Evolutionary conservation across 2,797 vertebrate genomes (phyloP), one percentile per base, ranked within the genome.

Genomic region (Fistularia commersonii): DNA sequence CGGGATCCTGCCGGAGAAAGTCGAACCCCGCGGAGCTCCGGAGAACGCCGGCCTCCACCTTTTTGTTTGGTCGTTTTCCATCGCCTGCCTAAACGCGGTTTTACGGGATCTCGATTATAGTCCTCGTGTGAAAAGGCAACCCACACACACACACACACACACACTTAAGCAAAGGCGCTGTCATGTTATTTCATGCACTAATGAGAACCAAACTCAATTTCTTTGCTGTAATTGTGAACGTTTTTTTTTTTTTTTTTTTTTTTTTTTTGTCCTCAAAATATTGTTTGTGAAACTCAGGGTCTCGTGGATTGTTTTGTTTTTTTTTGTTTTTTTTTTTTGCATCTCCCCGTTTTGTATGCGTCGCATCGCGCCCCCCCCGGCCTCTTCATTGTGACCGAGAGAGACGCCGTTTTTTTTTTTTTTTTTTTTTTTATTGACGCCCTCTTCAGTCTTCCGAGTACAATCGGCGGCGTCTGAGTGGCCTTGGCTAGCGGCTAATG

Each of bases 401-500:
- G 23, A 23, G 23, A 23, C 23, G 23, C 2, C 23, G 23, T 23
- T 23, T 23, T n/a, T n/a, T n/a, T n/a, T n/a, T n/a, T n/a, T n/a
- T n/a, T n/a, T n/a, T n/a, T 74, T 74, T 74, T 69, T 74, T 74
- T 74, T 69, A 77, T 78, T 51, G 15, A 67, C 63, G 45, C 53
- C 69, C 69, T 67, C 59, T 57, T 48, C 42, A 8, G 12, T 79
- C 62, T 53, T 65, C 35, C 6, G 54, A 73, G 71, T 61, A 76
- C 74, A 78, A 72, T 77, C 62, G 56, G 55, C 48, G 43, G 46
- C 41, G 54, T 68, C 70, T 45, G 65, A 67, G 58, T 61, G 59
- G 66, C 75, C 61, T 74, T 73, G 76, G 57, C 32, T 50, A 54
- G 55, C 47, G 64, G 60, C 69, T 72, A 62, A 77, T 53, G 53